Evolutionary conservation across 2,888 invertebrate species (phyloP).

Genomic region (Mimas tiliae): DNA sequence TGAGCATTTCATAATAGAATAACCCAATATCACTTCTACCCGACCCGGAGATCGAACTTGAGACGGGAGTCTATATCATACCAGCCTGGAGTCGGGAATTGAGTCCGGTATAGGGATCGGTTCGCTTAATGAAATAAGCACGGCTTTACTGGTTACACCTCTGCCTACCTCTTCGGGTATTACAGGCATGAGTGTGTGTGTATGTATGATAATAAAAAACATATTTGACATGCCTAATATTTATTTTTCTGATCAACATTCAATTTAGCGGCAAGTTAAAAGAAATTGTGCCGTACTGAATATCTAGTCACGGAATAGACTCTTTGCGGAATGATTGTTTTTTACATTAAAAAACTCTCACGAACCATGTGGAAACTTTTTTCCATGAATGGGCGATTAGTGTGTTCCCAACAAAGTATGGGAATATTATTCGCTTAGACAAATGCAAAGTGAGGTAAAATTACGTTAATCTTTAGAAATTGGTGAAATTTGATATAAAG

Average conservation of each 20-base stretch:
- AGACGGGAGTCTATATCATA: too few relatives aligned
- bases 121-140: too few relatives aligned
- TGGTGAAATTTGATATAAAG: constrained; percentile 18
- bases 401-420: constrained; percentile 21
- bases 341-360: constrained; percentile 23
- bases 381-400: constrained; percentile 30
- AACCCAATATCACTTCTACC: too few relatives aligned
- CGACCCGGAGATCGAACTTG: too few relatives aligned
- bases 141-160: too few relatives aligned
- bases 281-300: not conserved
- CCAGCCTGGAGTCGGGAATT: too few relatives aligned
- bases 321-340: constrained; percentile 7
- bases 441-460: not conserved
- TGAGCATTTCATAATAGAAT: too few relatives aligned
- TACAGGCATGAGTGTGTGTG: too few relatives aligned
- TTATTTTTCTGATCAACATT: not conserved
- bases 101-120: too few relatives aligned
- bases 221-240: too few relatives aligned
- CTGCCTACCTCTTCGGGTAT: too few relatives aligned
- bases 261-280: not conserved
- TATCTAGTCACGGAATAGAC: not conserved
- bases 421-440: constrained; percentile 18
- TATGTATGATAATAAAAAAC: too few relatives aligned
- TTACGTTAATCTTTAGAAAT: constrained; percentile 12
- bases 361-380: constrained; percentile 24